phyloP scores from a whole-genome alignment of 2,797 vertebrate species.

The Phoeniculus purpureus region DNA sequence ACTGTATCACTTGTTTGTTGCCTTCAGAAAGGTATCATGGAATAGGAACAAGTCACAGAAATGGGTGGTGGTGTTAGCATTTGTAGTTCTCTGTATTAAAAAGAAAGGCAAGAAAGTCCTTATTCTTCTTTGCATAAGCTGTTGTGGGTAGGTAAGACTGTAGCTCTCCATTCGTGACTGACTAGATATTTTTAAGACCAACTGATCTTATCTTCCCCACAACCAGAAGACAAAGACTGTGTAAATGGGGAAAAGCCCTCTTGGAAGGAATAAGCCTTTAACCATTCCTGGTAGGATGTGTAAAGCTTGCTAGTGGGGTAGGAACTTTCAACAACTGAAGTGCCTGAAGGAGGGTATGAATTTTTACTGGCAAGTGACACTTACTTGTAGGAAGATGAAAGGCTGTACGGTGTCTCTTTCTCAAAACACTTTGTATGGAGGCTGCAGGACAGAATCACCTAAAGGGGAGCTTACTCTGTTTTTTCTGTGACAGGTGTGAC shows the following conservation, averaged over 20 bases:
- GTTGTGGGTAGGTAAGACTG: neutral
- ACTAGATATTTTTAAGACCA: neutral
- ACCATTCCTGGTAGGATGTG: neutral
- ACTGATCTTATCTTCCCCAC: neutral
- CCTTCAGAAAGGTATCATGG: neutral
- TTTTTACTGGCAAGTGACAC: neutral
- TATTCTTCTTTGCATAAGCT: neutral
- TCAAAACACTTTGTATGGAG: neutral
- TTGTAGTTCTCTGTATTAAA: neutral
- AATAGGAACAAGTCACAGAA: conserved; percentile 24
- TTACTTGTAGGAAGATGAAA: neutral
- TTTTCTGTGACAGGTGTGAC: neutral
- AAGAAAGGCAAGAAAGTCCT: neutral
- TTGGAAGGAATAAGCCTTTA: neutral
- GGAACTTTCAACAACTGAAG: neutral
- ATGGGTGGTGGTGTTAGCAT: conserved; percentile 5
- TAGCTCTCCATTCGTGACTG: neutral
- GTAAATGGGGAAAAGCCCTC: neutral
- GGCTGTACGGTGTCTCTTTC: neutral
- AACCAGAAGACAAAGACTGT: neutral
- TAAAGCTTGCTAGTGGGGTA: neutral
- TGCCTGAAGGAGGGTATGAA: neutral
- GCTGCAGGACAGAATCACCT: neutral
- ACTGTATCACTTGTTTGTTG: conserved; percentile 20
- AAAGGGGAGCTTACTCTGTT: neutral